Percentiles rank a stretch among this genome's conserved stretches.
Evolutionary conservation across 2,797 vertebrate genomes (phyloP).

Genomic region (Botia almorhae): DNA sequence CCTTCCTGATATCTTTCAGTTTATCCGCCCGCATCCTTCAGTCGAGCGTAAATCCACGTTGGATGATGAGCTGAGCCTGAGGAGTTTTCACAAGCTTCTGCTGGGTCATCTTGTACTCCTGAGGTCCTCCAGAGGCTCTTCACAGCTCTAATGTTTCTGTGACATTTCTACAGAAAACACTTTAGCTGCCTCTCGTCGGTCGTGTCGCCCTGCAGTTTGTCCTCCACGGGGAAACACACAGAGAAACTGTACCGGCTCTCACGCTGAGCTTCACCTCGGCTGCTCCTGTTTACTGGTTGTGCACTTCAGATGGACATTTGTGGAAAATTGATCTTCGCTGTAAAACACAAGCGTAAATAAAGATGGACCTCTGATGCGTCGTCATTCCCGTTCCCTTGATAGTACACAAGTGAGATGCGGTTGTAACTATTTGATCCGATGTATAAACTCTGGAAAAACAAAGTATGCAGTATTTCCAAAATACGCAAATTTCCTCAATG

Average conservation of each 20-base stretch:
- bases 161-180: slow-evolving; percentile 40
- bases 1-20: not conserved
- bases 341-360: too few relatives aligned
- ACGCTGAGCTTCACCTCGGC: not conserved
- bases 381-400: too few relatives aligned
- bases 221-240: not conserved
- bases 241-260: not conserved
- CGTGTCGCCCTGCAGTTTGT: not conserved
- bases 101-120: not conserved
- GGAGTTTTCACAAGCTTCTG: slow-evolving; percentile 35
- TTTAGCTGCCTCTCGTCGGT: slow-evolving; percentile 27
- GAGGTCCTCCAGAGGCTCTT: slow-evolving; percentile 55
- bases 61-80: slow-evolving; percentile 5
- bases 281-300: too few relatives aligned
- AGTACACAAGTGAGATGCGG: too few relatives aligned
- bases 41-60: slow-evolving; percentile 11
- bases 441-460: too few relatives aligned
- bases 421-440: too few relatives aligned
- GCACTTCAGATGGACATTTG: too few relatives aligned
- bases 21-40: not conserved
- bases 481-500: not conserved
- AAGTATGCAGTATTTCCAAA: not conserved
- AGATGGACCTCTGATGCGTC: too few relatives aligned
- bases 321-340: not conserved
- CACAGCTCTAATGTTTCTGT: slow-evolving; percentile 57